phyloP scores from a whole-genome alignment of 2,113 vertebrate species.

The Mystacornis crossleyi region DNA sequence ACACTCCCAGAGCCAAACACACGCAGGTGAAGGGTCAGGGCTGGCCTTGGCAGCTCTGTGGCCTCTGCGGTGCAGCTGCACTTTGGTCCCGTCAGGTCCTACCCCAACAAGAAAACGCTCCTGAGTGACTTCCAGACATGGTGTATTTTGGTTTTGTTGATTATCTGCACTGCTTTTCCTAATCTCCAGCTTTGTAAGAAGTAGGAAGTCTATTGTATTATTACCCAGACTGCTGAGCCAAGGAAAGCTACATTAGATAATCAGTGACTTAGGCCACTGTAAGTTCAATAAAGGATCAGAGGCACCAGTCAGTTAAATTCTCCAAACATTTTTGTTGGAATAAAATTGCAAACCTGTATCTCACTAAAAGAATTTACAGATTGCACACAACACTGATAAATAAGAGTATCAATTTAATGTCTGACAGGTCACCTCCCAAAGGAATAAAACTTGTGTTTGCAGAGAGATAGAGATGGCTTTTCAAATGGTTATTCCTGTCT shows the following conservation, averaged over 20 bases:
- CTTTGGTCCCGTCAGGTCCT: too few species aligned
- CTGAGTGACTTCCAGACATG: neutral
- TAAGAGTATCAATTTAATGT: neutral
- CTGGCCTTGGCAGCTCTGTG: too few species aligned
- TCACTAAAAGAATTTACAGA: slow-evolving; percentile 33
- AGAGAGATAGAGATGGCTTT: neutral
- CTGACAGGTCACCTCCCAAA: neutral
- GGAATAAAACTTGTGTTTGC: neutral
- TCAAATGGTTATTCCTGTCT: neutral
- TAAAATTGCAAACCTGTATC: neutral
- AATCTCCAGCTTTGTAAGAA: slow-evolving; percentile 6
- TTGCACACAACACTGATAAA: slow-evolving; percentile 15
- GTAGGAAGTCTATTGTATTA: neutral
- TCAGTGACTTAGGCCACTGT: neutral
- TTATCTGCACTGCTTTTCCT: neutral
- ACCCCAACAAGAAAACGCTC: fast-evolving
- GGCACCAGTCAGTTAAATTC: neutral
- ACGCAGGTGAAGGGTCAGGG: neutral
- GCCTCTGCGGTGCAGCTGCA: too few species aligned
- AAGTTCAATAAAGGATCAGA: neutral
- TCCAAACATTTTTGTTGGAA: slow-evolving; percentile 2
- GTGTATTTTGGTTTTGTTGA: neutral
- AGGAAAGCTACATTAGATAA: too few species aligned
- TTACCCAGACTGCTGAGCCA: too few species aligned
- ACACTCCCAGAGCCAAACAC: neutral